Percentiles rank a stretch among this genome's conserved stretches.
phyloP scores from a whole-genome alignment of 2,113 vertebrate species.

The Columba livia region DNA sequence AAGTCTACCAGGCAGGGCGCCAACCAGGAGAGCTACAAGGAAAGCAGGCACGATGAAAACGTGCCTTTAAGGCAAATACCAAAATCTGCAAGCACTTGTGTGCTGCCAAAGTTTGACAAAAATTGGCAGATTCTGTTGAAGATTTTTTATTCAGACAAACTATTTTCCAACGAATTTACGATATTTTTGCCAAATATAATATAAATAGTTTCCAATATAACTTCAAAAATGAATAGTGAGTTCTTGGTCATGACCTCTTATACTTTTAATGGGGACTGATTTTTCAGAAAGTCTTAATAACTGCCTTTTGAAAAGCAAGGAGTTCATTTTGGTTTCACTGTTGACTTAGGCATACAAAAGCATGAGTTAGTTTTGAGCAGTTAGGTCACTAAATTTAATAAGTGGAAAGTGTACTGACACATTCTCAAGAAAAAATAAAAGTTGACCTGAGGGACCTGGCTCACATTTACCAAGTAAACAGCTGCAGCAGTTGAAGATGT shows the following conservation, averaged over 20 bases:
- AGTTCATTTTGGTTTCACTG: neutral
- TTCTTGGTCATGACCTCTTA: neutral
- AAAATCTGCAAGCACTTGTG: neutral
- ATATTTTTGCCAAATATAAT: neutral
- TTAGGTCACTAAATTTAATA: constrained; percentile 34
- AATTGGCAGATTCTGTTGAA: constrained; percentile 39
- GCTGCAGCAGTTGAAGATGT: constrained; percentile 23
- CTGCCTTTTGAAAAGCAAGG: neutral
- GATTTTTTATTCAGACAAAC: constrained; percentile 10
- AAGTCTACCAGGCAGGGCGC: constrained; percentile 2
- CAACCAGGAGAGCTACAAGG: constrained; percentile 2
- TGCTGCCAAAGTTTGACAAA: constrained; percentile 49
- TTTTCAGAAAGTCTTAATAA: neutral
- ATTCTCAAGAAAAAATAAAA: neutral
- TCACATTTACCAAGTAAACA: constrained; percentile 11
- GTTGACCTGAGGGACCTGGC: neutral
- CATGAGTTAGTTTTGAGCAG: constrained; percentile 5
- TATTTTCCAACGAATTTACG: constrained; percentile 20
- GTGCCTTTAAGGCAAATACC: constrained; percentile 26
- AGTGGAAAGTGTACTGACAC: constrained; percentile 25
- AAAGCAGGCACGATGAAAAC: constrained; percentile 14
- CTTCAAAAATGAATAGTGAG: neutral
- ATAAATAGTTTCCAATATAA: neutral
- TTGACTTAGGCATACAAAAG: neutral
- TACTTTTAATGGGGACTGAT: neutral